Evolutionary conservation across 2,888 invertebrate genomes (phyloP).

Genomic region (Pheosia gnoma): DNA sequence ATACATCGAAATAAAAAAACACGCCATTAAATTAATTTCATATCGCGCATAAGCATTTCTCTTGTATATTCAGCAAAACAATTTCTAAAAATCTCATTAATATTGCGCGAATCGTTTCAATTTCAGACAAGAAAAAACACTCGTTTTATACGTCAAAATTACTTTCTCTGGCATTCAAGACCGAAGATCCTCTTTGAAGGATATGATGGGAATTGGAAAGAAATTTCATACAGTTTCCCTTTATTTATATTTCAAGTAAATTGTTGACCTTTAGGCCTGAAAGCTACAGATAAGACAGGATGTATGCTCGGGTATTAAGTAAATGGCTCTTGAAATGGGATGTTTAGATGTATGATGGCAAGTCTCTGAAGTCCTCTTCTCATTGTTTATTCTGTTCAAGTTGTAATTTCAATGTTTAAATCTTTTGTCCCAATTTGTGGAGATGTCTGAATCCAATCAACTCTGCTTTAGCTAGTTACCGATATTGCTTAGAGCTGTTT

Average conservation of each 20-base stretch:
- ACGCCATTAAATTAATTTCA: conserved; percentile 23
- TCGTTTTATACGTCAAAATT: conserved; percentile 28
- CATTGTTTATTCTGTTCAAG: neutral
- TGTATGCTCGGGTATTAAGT: neutral
- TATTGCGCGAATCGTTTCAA: conserved; percentile 23
- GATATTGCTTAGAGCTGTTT: too few species aligned
- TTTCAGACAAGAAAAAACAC: conserved; percentile 18
- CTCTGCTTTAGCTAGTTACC: too few species aligned
- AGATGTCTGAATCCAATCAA: too few species aligned
- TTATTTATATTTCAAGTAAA: conserved; percentile 27
- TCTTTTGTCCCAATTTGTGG: too few species aligned
- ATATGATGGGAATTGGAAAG: conserved; percentile 25
- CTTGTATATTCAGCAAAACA: conserved; percentile 7
- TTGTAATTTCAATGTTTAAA: neutral
- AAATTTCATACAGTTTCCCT: conserved; percentile 29
- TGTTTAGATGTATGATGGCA: neutral
- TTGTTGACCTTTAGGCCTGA: conserved; percentile 15
- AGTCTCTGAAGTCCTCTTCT: neutral
- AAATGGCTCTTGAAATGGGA: neutral
- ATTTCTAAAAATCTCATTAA: conserved; percentile 10
- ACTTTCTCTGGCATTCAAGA: conserved; percentile 29
- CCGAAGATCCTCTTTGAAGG: conserved; percentile 30
- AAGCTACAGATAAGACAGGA: neutral
- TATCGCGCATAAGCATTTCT: conserved; percentile 3
- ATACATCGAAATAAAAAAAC: conserved; percentile 12